Evolutionary conservation across 2,888 invertebrate species (phyloP), one percentile per base, ranked within the genome.

Genomic region (Diploptera punctata): DNA sequence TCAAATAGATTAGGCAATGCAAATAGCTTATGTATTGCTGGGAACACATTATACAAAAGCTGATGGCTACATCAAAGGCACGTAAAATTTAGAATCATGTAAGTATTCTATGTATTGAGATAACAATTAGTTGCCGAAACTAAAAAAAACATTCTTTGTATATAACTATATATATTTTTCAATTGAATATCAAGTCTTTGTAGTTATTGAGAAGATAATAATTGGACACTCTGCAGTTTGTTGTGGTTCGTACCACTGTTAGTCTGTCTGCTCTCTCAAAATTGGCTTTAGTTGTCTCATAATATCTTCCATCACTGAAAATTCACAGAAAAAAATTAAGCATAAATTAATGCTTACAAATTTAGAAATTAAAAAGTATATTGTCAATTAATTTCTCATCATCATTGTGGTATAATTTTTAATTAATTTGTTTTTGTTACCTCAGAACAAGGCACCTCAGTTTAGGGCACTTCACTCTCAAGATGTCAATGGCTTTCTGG

Each of bases 271-370:
- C 99, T 79, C 99, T 89, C 84, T 99, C 99, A 83, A 99, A 99
- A 85, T 99, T 99, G 0, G 99, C 99, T 83, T 99, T 98, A 43
- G 98, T 98, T 77, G 99, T 93, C 85, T 99, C 99, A 82, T 98
- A 99, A 84, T 99, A 99, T 73, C 99, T 93, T 0, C 99, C 99
- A 82, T 99, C 99, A 81, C 98, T 95, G 84, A 0, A 60, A 69
- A n/a, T 33, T 7, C n/a, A n/a, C n/a, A n/a, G n/a, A n/a, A n/a
- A n/a, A n/a, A n/a, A n/a, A n/a, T n/a, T n/a, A n/a, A n/a, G n/a
- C n/a, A n/a, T n/a, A n/a, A n/a, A n/a, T 31, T 3, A 33, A 76
- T 71, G 54, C 9, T 19, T 31, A 47, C 44, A 47, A 43, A 2
- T 24, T 1, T 38, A 21, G 61, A 16, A 65, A n/a, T 78, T 78